phyloP scores from a whole-genome alignment of 1,140 invertebrate species.

The Heliconius hewitsoni region DNA sequence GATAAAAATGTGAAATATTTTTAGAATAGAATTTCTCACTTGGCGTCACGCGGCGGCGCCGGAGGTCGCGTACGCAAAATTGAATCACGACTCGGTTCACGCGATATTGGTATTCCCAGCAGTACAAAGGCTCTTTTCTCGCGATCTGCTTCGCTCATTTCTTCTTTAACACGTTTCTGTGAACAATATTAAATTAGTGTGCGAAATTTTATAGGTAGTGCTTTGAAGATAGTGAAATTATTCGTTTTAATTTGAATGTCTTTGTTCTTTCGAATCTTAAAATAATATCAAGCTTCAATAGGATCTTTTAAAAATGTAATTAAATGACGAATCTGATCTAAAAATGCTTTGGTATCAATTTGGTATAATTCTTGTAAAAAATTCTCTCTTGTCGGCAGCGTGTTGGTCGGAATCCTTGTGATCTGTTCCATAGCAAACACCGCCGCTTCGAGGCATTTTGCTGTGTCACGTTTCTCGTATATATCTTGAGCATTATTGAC shows the following conservation, averaged over 20 bases:
- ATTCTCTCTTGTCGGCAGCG: conserved; percentile 65
- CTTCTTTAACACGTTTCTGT: conserved; percentile 62
- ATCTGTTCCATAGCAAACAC: conserved; percentile 73
- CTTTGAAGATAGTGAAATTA: neutral
- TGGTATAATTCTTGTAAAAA: conserved; percentile 60
- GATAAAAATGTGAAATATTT: conserved; percentile 21
- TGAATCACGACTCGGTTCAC: conserved; percentile 72
- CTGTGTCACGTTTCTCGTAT: conserved; percentile 57
- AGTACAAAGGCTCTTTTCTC: conserved; percentile 69
- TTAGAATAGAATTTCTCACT: conserved; percentile 43
- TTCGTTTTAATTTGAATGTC: neutral
- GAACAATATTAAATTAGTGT: conserved; percentile 38
- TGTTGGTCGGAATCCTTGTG: conserved; percentile 52
- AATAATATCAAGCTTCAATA: neutral
- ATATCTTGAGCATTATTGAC: conserved; percentile 49
- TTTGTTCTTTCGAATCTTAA: neutral
- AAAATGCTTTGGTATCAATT: conserved; percentile 61
- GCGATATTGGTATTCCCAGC: conserved; percentile 65
- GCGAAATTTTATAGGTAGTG: neutral
- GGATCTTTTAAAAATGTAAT: neutral
- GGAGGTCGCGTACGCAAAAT: conserved; percentile 60
- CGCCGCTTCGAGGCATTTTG: conserved; percentile 64
- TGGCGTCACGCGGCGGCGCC: conserved; percentile 59
- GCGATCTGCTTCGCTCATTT: conserved; percentile 66
- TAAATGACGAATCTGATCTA: conserved; percentile 57